Evolutionary conservation across 37 sponge, comb jelly and placozoan genomes (phyloP).

Genomic region (Crambe crambe): DNA sequence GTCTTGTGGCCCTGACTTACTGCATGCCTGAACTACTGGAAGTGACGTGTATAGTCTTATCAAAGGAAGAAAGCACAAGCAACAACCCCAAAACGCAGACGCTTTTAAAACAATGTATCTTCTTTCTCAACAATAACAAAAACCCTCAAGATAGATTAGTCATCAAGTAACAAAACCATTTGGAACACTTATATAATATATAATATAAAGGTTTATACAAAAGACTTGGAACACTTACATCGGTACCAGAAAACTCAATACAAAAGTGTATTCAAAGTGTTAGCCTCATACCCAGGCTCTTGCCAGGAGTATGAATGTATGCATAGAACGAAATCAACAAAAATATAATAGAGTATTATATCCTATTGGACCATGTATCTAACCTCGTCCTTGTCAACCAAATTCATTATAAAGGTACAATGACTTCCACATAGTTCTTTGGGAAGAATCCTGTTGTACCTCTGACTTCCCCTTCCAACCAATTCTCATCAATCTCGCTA

Average conservation of each 20-base stretch:
- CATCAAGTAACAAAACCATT: constrained; percentile 8
- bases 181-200: too few relatives aligned
- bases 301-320: too few relatives aligned
- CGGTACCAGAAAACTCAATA: too few relatives aligned
- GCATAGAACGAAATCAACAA: too few relatives aligned
- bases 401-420: constrained; percentile 42
- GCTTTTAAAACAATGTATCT: constrained; percentile 44
- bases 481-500: constrained; percentile 89
- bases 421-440: constrained; percentile 83
- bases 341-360: too few relatives aligned
- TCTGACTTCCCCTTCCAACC: constrained; percentile 89
- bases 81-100: constrained; percentile 34
- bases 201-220: too few relatives aligned
- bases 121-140: constrained; percentile 61
- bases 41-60: constrained; percentile 37
- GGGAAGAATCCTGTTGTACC: constrained; percentile 92
- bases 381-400: not conserved
- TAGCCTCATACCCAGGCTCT: too few relatives aligned
- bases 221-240: too few relatives aligned
- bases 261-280: too few relatives aligned
- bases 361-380: too few relatives aligned
- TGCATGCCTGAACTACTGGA: constrained; percentile 69
- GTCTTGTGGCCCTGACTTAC: constrained; percentile 67
- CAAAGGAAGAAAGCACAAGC: constrained; percentile 52
- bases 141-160: constrained; percentile 69